Percentiles rank a stretch among this genome's conserved stretches.
These are phyloP conservation scores for Octodon degus DNA, from an alignment of 2,113 vertebrate genomes.

Conservation along the genomic window DNA sequence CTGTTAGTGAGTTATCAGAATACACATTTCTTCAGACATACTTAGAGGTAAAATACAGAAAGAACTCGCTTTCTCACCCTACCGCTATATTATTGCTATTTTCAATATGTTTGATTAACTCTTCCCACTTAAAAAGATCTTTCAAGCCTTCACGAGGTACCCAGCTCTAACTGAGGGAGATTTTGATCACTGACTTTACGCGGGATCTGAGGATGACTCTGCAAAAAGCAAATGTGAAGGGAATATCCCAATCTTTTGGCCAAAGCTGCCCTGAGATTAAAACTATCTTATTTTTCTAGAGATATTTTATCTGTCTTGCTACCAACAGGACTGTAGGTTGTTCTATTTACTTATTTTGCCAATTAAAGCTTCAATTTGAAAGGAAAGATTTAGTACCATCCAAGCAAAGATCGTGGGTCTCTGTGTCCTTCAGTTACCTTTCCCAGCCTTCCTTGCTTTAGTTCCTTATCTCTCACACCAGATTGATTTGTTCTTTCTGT, in stretches of 20 bases:
- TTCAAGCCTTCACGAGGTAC: not conserved
- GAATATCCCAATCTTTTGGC: constrained; percentile 13
- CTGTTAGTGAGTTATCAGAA: not conserved
- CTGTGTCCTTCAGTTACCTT: not conserved
- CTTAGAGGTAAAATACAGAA: not conserved
- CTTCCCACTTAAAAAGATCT: not conserved
- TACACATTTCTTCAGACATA: not conserved
- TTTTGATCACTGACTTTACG: constrained; percentile 60
- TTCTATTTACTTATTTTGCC: not conserved
- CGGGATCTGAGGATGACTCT: constrained; percentile 62
- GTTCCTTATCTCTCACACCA: not conserved
- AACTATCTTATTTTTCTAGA: not conserved
- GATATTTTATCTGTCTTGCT: not conserved
- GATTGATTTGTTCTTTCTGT: not conserved
- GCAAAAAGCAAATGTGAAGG: constrained; percentile 55
- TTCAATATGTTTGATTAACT: constrained; percentile 38
- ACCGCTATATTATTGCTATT: constrained; percentile 7
- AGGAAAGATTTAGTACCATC: not conserved
- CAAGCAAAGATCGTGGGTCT: not conserved
- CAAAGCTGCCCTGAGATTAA: not conserved
- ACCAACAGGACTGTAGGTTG: not conserved
- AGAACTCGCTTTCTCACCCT: not conserved
- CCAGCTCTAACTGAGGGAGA: constrained; percentile 39
- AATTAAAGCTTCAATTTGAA: not conserved
- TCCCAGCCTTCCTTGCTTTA: not conserved